Percentiles rank a stretch among this genome's conserved stretches.
Evolutionary conservation across 2,113 vertebrate species (phyloP).

Genomic region (Zosterops borbonicus): DNA sequence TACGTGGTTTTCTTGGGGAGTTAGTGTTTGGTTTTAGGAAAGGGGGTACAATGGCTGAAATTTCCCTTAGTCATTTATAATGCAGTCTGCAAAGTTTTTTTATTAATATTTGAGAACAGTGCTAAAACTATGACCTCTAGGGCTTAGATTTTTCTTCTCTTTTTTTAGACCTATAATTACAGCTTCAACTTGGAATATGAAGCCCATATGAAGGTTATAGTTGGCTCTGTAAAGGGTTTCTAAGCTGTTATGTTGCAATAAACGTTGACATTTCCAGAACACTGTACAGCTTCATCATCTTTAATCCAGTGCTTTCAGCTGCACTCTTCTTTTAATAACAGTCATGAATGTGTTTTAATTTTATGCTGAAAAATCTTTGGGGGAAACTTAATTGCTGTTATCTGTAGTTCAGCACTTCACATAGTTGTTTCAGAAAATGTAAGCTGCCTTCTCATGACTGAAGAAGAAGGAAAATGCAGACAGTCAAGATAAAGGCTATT

Average conservation of each 20-base stretch:
- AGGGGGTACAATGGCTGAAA: background rate
- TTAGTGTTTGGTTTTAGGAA: background rate
- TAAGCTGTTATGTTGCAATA: background rate
- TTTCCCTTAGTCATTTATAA: background rate
- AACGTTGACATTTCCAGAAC: constrained; percentile 10
- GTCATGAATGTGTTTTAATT: background rate
- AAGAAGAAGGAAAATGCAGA: background rate
- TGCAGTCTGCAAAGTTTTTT: background rate
- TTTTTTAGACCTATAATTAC: background rate
- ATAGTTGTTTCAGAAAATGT: background rate
- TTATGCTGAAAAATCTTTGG: background rate
- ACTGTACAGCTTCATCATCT: background rate
- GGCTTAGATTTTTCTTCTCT: background rate
- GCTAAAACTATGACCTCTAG: background rate
- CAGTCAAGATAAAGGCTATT: background rate
- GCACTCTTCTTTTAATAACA: background rate
- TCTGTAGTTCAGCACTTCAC: background rate
- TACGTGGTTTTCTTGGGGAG: background rate
- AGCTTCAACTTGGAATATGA: background rate
- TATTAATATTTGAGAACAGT: background rate
- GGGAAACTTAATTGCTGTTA: background rate
- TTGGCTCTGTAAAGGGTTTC: background rate
- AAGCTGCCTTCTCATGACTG: background rate
- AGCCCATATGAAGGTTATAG: background rate
- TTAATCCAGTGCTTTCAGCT: background rate